Evolutionary conservation across 2,888 invertebrate genomes (phyloP).

Genomic region (Rhopalosiphum nymphaeae): DNA sequence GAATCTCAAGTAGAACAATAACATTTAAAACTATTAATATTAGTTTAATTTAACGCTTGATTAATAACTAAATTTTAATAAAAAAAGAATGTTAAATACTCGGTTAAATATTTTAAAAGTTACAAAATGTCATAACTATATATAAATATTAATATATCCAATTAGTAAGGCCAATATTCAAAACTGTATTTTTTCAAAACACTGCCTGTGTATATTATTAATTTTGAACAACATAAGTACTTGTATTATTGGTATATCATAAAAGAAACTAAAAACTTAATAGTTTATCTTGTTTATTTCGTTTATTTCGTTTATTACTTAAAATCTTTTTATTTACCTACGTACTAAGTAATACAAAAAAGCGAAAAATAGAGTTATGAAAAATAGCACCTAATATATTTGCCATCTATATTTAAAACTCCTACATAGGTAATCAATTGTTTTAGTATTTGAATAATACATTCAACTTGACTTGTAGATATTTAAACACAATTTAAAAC

Average conservation of each 20-base stretch:
- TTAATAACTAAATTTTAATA: neutral
- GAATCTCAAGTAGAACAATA: neutral
- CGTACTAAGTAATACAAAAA: neutral
- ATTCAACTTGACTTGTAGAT: neutral
- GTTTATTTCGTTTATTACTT: neutral
- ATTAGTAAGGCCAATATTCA: neutral
- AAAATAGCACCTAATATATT: neutral
- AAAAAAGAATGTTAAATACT: no score
- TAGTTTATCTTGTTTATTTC: neutral
- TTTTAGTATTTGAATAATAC: neutral
- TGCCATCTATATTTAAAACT: neutral
- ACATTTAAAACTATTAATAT: neutral
- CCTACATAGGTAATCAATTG: neutral
- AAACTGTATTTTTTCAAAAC: neutral
- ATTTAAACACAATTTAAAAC: neutral
- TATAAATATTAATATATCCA: neutral
- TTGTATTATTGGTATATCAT: neutral
- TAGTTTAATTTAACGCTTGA: neutral
- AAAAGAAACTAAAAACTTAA: neutral
- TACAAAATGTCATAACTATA: neutral
- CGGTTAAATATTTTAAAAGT: neutral
- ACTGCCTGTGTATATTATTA: neutral
- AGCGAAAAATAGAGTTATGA: neutral
- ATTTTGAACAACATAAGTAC: neutral
- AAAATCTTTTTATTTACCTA: neutral